Evolutionary conservation across 1,140 invertebrate species (phyloP).

Genomic region (Ceratoteleas bidentatus): DNA sequence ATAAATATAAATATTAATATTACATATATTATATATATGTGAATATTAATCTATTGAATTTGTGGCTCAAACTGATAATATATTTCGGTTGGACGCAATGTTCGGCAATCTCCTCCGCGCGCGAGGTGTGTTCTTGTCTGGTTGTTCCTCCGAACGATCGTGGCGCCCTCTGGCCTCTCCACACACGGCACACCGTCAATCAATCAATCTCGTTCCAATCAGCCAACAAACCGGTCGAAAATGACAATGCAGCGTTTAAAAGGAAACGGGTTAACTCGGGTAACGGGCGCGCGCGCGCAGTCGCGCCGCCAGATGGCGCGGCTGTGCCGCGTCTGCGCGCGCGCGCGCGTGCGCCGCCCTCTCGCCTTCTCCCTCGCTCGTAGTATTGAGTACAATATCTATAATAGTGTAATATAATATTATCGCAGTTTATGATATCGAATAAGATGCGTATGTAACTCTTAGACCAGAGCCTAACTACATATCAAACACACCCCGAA

Average conservation of each 20-base stretch:
- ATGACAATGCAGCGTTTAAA: slow-evolving; percentile 63
- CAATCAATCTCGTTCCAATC: slow-evolving; percentile 60
- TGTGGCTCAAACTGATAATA: no score
- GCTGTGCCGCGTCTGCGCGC: slow-evolving; percentile 4
- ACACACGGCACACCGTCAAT: slow-evolving; percentile 30
- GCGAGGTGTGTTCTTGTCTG: no score
- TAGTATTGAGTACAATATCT: slow-evolving; percentile 66
- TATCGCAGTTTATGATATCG: slow-evolving; percentile 66
- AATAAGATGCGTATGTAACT: slow-evolving; percentile 66
- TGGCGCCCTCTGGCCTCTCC: slow-evolving; percentile 48
- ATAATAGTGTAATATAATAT: slow-evolving; percentile 69
- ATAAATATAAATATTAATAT: no score
- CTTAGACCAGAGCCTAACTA: slow-evolving; percentile 66
- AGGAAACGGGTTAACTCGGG: slow-evolving; percentile 37
- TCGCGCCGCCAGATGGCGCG: background rate
- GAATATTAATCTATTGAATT: no score
- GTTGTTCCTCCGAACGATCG: slow-evolving; percentile 16
- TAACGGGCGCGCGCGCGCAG: slow-evolving; percentile 7
- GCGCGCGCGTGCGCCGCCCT: slow-evolving; percentile 28
- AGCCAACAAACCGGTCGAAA: slow-evolving; percentile 64
- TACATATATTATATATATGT: no score
- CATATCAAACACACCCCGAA: slow-evolving; percentile 76
- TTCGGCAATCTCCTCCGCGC: no score
- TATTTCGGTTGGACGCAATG: no score
- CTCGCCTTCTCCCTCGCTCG: slow-evolving; percentile 50